These are phyloP conservation scores for Pinctada fucata DNA, from an alignment of 2,888 invertebrate species.

Conservation along the genomic window DNA sequence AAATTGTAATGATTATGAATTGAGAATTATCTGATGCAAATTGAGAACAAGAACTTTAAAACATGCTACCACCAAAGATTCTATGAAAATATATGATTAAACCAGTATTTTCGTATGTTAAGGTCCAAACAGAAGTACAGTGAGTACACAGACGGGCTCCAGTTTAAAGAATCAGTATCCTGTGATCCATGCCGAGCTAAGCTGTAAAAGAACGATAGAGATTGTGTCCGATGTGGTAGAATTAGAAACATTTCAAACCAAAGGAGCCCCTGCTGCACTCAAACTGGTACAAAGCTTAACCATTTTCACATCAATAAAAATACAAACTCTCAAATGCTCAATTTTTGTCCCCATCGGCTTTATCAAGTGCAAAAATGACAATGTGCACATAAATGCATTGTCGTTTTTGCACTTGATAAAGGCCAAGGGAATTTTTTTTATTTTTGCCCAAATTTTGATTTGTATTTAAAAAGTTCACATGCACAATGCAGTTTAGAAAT, in stretches of 20 bases:
- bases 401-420: neutral
- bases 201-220: conserved; percentile 51
- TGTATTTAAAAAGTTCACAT: too few species aligned
- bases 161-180: conserved; percentile 36
- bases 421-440: too few species aligned
- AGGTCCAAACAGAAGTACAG: conserved; percentile 38
- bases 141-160: conserved; percentile 51
- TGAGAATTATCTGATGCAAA: too few species aligned
- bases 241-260: conserved; percentile 41
- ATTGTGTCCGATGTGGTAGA: conserved; percentile 53
- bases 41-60: too few species aligned
- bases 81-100: too few species aligned
- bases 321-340: neutral
- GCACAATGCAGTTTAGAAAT: too few species aligned
- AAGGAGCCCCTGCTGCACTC: conserved; percentile 45
- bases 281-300: conserved; percentile 37
- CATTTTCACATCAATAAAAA: conserved; percentile 1
- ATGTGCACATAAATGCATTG: conserved; percentile 1
- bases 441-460: too few species aligned
- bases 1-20: too few species aligned
- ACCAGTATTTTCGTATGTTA: neutral
- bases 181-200: conserved; percentile 56
- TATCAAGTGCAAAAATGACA: too few species aligned
- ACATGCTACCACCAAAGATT: too few species aligned
- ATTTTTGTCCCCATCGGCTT: neutral